Conservation (phyloP, 2,113 vertebrate genomes). For the Ammodytes dubius region DNA sequence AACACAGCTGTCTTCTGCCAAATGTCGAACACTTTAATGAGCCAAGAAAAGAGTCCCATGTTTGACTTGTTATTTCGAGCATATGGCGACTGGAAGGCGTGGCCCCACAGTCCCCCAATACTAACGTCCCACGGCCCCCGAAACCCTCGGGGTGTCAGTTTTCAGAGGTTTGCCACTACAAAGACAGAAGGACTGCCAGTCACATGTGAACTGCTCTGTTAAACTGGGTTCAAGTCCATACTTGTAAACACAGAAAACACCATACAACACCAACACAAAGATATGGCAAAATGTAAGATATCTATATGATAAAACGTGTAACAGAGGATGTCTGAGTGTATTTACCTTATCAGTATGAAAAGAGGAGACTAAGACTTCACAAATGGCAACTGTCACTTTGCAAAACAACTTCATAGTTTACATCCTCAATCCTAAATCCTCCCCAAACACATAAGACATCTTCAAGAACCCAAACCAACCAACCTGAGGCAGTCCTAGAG, state of each 20-base stretch:
- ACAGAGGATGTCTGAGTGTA: not conserved
- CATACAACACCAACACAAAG: constrained; percentile 10
- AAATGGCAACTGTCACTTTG: no score
- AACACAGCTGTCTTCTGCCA: constrained; percentile 58
- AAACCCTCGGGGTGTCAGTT: constrained; percentile 67
- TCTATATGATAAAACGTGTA: not conserved
- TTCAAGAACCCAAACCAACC: not conserved
- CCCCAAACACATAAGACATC: not conserved
- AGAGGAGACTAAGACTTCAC: no score
- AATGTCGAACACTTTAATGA: constrained; percentile 62
- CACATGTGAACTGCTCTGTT: constrained; percentile 40
- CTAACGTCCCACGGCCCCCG: constrained; percentile 24
- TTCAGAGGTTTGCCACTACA: constrained; percentile 67
- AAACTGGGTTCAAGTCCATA: constrained; percentile 53
- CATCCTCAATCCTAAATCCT: no score
- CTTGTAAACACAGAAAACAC: constrained; percentile 31
- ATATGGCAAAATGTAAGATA: not conserved
- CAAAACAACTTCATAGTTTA: not conserved
- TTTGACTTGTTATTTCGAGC: constrained; percentile 72
- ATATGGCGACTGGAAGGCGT: constrained; percentile 72
- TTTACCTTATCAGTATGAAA: no score
- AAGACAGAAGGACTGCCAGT: constrained; percentile 65
- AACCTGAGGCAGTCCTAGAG: no score
- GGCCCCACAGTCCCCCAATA: constrained; percentile 43
- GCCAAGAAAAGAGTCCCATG: constrained; percentile 56